A percentile compares a stretch with the other conserved stretches of the same genome.
These are phyloP conservation scores for Drosophila limbata DNA, from an alignment of 2,888 invertebrate species.

Conservation along the genomic window DNA sequence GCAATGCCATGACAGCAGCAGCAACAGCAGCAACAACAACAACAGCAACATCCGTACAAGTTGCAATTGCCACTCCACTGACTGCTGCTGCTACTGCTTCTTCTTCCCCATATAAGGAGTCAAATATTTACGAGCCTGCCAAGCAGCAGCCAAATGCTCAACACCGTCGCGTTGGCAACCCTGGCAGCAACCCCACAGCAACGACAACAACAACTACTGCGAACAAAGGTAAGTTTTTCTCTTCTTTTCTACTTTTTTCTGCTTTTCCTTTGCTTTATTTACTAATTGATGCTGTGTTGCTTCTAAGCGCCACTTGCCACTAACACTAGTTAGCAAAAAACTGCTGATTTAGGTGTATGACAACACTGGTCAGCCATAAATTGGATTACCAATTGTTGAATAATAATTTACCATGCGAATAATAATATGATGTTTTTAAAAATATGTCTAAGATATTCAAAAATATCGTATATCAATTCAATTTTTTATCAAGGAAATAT, in stretches of 20 bases:
- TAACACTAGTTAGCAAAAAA: background rate
- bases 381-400: background rate
- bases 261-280: background rate
- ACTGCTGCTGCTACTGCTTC: slow-evolving; percentile 15
- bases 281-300: slow-evolving; percentile 34
- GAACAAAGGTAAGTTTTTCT: slow-evolving; percentile 69
- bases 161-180: slow-evolving; percentile 53
- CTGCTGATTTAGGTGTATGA: background rate
- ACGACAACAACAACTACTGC: slow-evolving; percentile 5
- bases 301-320: background rate
- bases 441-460: no score
- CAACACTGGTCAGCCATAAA: background rate
- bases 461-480: no score
- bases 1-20: slow-evolving; percentile 54
- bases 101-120: slow-evolving; percentile 51
- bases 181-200: slow-evolving; percentile 42
- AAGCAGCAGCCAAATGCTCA: slow-evolving; percentile 63
- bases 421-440: background rate
- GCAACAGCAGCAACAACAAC: slow-evolving; percentile 13
- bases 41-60: slow-evolving; percentile 9
- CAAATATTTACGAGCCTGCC: slow-evolving; percentile 65
- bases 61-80: slow-evolving; percentile 7
- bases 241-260: background rate
- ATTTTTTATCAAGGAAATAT: no score
- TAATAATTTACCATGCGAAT: background rate